A percentile compares a stretch with the other conserved stretches of the same genome.
These are phyloP conservation scores for Myanophis thanlyinensis DNA, from an alignment of 2,113 vertebrate genomes.

Conservation along the genomic window DNA sequence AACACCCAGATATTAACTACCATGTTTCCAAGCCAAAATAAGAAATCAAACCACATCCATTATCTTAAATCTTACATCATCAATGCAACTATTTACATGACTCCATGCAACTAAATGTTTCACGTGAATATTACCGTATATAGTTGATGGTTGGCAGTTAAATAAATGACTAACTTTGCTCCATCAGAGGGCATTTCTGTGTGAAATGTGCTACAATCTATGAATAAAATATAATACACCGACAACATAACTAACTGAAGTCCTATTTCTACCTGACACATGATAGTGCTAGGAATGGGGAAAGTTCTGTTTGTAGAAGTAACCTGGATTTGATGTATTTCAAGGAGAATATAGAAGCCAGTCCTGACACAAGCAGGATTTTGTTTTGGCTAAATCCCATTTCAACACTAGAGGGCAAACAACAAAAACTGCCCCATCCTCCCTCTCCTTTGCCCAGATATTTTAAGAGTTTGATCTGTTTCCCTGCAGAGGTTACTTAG, in stretches of 20 bases:
- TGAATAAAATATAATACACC: background rate
- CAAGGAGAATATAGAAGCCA: background rate
- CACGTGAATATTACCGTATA: background rate
- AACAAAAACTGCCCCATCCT: background rate
- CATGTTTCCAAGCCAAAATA: background rate
- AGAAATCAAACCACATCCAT: background rate
- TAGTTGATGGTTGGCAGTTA: background rate
- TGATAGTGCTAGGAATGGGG: background rate
- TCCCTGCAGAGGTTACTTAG: background rate
- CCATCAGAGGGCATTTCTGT: background rate
- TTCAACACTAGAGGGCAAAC: background rate
- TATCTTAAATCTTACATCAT: background rate
- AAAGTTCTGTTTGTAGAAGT: background rate
- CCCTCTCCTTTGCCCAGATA: background rate
- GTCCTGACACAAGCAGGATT: background rate
- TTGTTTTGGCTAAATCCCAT: background rate
- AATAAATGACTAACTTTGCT: background rate
- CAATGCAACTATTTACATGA: background rate
- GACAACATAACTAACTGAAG: constrained; percentile 1
- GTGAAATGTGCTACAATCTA: background rate
- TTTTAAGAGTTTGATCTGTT: background rate
- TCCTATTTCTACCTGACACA: background rate
- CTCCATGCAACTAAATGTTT: background rate
- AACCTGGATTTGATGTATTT: background rate
- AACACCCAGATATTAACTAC: background rate